A percentile compares a stretch with the other conserved stretches of the same genome.
Evolutionary conservation across 1,140 invertebrate species (phyloP).

Genomic region (Cydia strobilella): DNA sequence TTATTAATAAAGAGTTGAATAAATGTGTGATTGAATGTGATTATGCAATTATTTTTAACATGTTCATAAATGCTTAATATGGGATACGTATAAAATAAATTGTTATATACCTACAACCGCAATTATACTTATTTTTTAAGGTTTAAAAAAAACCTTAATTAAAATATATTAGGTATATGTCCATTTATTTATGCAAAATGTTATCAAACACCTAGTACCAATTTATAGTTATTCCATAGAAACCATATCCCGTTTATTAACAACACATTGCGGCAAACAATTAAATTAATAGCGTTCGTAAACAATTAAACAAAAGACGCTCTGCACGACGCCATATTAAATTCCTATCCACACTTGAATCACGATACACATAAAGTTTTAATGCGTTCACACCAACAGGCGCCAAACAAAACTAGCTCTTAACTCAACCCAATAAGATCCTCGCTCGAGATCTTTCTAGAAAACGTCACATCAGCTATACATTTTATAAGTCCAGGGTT

Average conservation of each 20-base stretch:
- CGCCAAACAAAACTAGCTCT: not conserved
- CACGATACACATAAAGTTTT: conserved; percentile 66
- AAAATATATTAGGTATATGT: too few species aligned
- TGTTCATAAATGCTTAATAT: too few species aligned
- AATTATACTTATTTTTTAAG: too few species aligned
- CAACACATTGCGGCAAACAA: not conserved
- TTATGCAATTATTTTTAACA: too few species aligned
- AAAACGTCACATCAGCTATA: conserved; percentile 67
- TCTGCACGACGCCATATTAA: conserved; percentile 60
- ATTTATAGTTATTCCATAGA: not conserved
- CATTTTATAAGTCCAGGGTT: conserved; percentile 78
- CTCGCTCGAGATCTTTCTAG: not conserved
- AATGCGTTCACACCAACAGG: conserved; percentile 20
- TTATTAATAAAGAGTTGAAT: too few species aligned
- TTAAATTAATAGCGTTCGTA: conserved; percentile 25
- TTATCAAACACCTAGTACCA: too few species aligned
- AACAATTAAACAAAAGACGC: conserved; percentile 43
- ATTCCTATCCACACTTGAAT: conserved; percentile 60
- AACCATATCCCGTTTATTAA: not conserved
- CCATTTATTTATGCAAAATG: too few species aligned
- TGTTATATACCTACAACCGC: too few species aligned
- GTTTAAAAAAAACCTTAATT: too few species aligned
- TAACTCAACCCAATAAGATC: not conserved
- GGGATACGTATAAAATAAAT: too few species aligned
- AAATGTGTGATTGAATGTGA: too few species aligned